Base-by-base conservation (phyloP, 1,140 invertebrate genomes). In the Anagrus nilaparvatae region DNA sequence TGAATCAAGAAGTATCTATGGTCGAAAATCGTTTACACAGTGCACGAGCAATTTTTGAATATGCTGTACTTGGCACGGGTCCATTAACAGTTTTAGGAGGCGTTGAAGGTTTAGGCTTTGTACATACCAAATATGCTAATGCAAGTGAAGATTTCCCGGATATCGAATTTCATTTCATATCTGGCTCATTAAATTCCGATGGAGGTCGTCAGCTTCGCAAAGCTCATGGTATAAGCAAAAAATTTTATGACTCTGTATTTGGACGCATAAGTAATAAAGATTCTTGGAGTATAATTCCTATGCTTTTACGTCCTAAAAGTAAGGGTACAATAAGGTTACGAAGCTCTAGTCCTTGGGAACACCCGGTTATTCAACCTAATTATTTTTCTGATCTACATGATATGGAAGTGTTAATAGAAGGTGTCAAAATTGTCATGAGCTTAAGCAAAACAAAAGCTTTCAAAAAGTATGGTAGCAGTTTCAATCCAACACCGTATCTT, bases 161-260 rank as follows among this genome's bases (percentile, higher is more conserved):
- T 54, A 89, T 93, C 14, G 88, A 95, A 50, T 82, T 94, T 46
- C 90, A 93, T 59, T 93, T 93, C 49, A 75, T 91, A n/a, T 89
- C 87, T 0, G 88, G 87, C 0, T 87, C 85, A 1, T 87, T 85
- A 0, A 88, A 86, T 54, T 88, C 87, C 0, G 90, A 94, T 49
- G 85, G 83, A 0, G 89, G 89, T 0, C 74, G 76, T 14, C 86
- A 91, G 52, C 58, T 91, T 7, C 73, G 83, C 12, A 88, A 87
- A 63, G 80, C 81, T 0, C 86, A 90, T 47, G 87, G 87, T 0
- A 50, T 87, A 0, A 78, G 75, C 0, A 77, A 84, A 24, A 59
- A 63, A 8, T 87, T 87, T 53, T 88, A 87, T 50, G 70, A 83
- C 13, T 56, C 71, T 0, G 82, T 85, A 0, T 87, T 82, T 41